A percentile compares a stretch with the other conserved stretches of the same genome.
Conservation (phyloP, 2,113 vertebrate genomes). For the Engraulis encrasicolus region DNA sequence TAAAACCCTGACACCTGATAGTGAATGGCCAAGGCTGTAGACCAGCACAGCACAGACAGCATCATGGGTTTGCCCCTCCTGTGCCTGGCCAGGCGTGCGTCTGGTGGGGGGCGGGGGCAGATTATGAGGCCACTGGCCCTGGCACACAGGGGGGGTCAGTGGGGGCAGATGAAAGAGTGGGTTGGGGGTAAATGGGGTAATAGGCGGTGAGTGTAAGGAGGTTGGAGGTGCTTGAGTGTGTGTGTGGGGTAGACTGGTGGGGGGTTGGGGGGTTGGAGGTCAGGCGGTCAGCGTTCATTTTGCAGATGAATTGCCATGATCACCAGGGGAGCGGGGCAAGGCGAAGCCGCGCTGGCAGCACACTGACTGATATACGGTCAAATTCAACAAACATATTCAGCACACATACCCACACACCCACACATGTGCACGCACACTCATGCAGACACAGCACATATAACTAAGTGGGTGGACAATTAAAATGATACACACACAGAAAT, state of each 20-base stretch:
- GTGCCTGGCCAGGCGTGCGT: not conserved
- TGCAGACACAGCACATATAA: too few relatives aligned
- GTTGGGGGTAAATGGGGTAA: too few relatives aligned
- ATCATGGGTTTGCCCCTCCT: not conserved
- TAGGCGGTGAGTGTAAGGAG: too few relatives aligned
- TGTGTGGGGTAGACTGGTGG: too few relatives aligned
- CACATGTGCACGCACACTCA: too few relatives aligned
- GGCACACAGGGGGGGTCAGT: conserved; percentile 13
- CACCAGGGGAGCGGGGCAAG: too few relatives aligned
- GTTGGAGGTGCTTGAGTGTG: too few relatives aligned
- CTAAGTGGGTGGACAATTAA: not conserved
- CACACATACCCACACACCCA: too few relatives aligned
- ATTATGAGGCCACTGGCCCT: conserved; percentile 49
- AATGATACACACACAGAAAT: too few relatives aligned
- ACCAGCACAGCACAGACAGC: too few relatives aligned
- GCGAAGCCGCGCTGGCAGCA: not conserved
- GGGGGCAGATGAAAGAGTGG: conserved; percentile 53
- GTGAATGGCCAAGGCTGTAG: conserved; percentile 27
- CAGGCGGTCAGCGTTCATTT: not conserved
- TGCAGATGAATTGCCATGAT: not conserved
- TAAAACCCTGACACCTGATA: conserved; percentile 38
- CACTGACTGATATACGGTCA: too few relatives aligned
- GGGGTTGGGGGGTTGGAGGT: not conserved
- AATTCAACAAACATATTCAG: too few relatives aligned
- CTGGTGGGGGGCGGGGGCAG: not conserved